Evolutionary conservation across 2,797 vertebrate species (phyloP).

Genomic region (Tarsius wallacei): DNA sequence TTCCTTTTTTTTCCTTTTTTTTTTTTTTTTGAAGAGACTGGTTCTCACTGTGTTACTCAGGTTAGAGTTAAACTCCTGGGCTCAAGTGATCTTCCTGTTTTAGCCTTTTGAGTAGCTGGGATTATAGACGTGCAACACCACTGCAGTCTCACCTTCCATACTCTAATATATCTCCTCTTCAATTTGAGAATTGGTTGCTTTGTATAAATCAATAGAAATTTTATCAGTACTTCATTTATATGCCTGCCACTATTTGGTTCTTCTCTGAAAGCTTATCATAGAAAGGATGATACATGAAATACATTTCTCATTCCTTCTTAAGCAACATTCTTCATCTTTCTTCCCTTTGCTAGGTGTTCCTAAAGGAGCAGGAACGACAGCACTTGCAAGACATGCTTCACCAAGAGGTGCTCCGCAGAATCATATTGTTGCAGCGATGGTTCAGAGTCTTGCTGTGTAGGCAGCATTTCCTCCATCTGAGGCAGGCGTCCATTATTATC

Average conservation of each 20-base stretch:
- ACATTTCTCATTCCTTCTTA: accelerated
- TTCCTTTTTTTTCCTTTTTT: not conserved
- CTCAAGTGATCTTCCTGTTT: not conserved
- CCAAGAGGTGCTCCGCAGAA: slow-evolving; percentile 95
- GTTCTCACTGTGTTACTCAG: not conserved
- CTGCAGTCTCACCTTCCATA: not conserved
- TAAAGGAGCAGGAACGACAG: slow-evolving; percentile 96
- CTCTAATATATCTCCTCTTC: not conserved
- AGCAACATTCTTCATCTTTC: slow-evolving; percentile 21
- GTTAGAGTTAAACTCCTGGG: not conserved
- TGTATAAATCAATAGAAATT: slow-evolving; percentile 6
- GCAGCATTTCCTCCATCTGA: slow-evolving; percentile 94
- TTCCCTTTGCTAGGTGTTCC: slow-evolving; percentile 93
- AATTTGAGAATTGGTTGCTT: slow-evolving; percentile 60
- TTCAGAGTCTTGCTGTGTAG: slow-evolving; percentile 95
- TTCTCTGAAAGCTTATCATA: slow-evolving; percentile 47
- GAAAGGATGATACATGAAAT: slow-evolving; percentile 15
- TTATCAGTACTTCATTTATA: slow-evolving; percentile 51
- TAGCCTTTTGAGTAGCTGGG: not conserved
- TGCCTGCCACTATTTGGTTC: slow-evolving; percentile 1
- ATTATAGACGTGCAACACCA: not conserved
- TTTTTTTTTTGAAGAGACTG: not conserved
- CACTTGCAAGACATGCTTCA: slow-evolving; percentile 96
- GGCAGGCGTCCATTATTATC: slow-evolving; percentile 92
- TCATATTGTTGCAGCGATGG: slow-evolving; percentile 94